A percentile compares a stretch with the other conserved stretches of the same genome.
Conservation (phyloP, 2,888 invertebrate species). For the Caenorhabditis panamensis region DNA sequence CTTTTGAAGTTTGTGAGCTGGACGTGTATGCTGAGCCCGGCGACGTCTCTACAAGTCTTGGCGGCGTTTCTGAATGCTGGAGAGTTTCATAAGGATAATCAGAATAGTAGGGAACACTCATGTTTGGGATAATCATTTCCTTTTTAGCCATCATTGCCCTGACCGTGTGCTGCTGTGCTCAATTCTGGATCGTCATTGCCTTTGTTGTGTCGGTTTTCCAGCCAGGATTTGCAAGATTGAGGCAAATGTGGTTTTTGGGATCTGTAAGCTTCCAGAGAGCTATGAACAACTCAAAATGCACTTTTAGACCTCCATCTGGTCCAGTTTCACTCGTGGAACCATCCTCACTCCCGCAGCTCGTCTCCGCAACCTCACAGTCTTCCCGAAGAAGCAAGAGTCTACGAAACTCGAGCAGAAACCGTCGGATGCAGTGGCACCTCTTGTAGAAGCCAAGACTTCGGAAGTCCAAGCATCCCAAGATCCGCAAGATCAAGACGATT, state of each 20-base stretch:
- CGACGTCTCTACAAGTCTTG: constrained; percentile 48
- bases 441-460: too few relatives aligned
- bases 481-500: too few relatives aligned
- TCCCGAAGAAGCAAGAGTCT: not conserved
- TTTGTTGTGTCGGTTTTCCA: constrained; percentile 28
- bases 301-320: constrained; percentile 24
- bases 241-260: constrained; percentile 33
- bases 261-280: too few relatives aligned
- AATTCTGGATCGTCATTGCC: constrained; percentile 25
- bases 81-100: constrained; percentile 14
- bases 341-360: constrained; percentile 22
- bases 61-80: constrained; percentile 41
- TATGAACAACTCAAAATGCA: too few relatives aligned
- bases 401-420: not conserved
- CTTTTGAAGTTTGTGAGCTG: constrained; percentile 31
- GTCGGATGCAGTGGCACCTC: not conserved
- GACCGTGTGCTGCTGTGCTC: constrained; percentile 6
- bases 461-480: too few relatives aligned
- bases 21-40: constrained; percentile 37
- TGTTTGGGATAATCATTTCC: too few relatives aligned
- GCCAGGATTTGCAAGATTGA: constrained; percentile 36
- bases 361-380: constrained; percentile 13
- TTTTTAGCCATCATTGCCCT: constrained; percentile 18
- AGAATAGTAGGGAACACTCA: constrained; percentile 19
- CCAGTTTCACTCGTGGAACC: constrained; percentile 31